Evolutionary conservation across 2,888 invertebrate genomes (phyloP), one percentile per base, ranked within the genome.

Genomic region (Oscheius onirici): DNA sequence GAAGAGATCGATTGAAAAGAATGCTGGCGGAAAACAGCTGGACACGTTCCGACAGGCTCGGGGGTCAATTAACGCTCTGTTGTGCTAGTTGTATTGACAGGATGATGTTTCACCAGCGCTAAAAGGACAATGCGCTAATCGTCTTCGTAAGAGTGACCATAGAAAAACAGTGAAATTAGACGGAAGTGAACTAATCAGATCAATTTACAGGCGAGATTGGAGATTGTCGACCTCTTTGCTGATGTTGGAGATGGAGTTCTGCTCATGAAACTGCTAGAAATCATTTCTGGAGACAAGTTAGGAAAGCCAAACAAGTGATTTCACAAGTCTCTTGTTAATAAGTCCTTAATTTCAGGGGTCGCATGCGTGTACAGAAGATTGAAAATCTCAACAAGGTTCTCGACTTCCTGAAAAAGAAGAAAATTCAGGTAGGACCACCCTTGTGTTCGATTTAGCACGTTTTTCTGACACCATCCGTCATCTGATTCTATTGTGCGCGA

Each of bases 361-460:
- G 93, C 77, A 94, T 97, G 93, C 91, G 97, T 82, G 97, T 99
- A 61, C 97, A 99, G 91, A 97, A 97, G 91, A 94, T 99, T 72
- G 97, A 99, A 90, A 99, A 99, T 89, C 94, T 97, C 87, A 97
- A 97, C 91, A 95, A 95, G 90, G 84, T 83, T 58, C 78, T 88
- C 43, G 86, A 87, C 43, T 87, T 86, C 72, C 70, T 87, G 57
- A 88, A 87, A 68, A 74, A 76, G 65, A 88, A 88, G 72, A 79
- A 80, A 71, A 87, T 86, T 57, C 85, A 85, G 69, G 76, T 81
- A 22, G 57, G 72, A 10, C 1, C 10, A 17, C 10, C 17, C 17
- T 1, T n/a, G 2, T 2, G 49, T 17, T 49, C 17, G 49, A 10
- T 49, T 34, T 49, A 22, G 10, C 49, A 17, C 34, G 26, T 28